Base-by-base conservation (phyloP, 2,888 invertebrate genomes). In the Matsumyia berberina region DNA sequence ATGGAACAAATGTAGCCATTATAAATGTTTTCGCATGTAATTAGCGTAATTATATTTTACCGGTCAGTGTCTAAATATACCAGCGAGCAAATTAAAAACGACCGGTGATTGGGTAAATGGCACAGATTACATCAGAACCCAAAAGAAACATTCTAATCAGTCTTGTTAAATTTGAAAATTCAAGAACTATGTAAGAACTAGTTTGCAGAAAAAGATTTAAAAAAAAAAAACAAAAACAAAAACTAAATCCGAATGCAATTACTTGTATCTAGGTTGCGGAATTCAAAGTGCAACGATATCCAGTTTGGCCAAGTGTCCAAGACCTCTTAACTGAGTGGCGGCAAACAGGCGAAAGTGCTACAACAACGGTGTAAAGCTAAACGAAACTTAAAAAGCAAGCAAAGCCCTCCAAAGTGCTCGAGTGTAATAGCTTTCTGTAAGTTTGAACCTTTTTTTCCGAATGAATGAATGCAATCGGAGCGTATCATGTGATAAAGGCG, bases 31-130 rank as follows among this genome's bases (percentile, higher is more conserved):
- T 58, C 57, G 57, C 66, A 58, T 69, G 57, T 85, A 85, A 85
- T 85, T 80, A 80, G 76, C 74, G 39, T 70, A 80, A 85, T 79
- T 70, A 80, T 69, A 73, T 85, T 76, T 80, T 70, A 58, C 79
- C 80, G 80, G 85, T 85, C 73, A 64, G 58, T 53, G 24, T 77
- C 51, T 70, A 57, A 72, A 67, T 79, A 70, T 60, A 79, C 60
- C 58, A 69, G 44, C 44, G n/a, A 57, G 49, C 35, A 51, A 31
- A 70, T 62, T 55, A 37, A 37, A 35, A 72, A 6, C 62, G 24
- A 46, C 62, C 67, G 67, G 67, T 53, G 58, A 60, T 72, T 53
- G 24, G 37, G 15, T 55, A 42, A 74, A 79, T 62, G 42, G 74
- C 33, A 64, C 76, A 53, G 7, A 80, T 85, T 85, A 49, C 79